Evolutionary conservation across 2,113 vertebrate genomes (phyloP), one percentile per base, ranked within the genome.

Genomic region (Crocuta crocuta): DNA sequence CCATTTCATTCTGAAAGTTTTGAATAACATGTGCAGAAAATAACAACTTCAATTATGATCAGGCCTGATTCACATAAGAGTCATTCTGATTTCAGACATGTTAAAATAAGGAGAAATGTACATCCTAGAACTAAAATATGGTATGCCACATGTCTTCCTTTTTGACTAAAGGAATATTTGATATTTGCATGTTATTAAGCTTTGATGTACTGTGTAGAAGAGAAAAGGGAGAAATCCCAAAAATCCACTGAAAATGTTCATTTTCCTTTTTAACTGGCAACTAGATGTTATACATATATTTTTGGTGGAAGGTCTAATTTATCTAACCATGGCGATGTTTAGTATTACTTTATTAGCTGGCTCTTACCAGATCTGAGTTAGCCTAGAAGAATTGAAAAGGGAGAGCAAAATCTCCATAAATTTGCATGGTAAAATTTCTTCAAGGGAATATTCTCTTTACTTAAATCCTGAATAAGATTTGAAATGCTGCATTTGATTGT

Each of bases 141-240:
- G 24, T 58, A 28, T 55, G 63, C 74, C 12, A 86, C 83, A 87
- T 74, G 4, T 68, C 86, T 95, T 73, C 61, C 78, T 95, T 93
- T 91, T 9, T 58, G 21, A 81, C 16, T 63, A 95, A 95, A 78
- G 35, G 4, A 68, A 1, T 55, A 87, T 53, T 86, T 95, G 66
- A 26, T 93, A 43, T 55, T 89, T 71, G 11, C 81, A 11, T 82
- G 21, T 93, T 70, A 66, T 31, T 95, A 58, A 50, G 15, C 21
- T 43, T 66, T 73, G 33, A 73, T 63, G 9, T 86, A 5, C 92
- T 63, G 21, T 70, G 61, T 15, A 86, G 24, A 89, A 90, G 39
- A 84, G n/a, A 90, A 96, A 92, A 10, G 89, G 19, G 4, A 93
- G 50, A 98, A 93, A 89, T 92, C n/a, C 21, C 9, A 24, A 70